These are phyloP conservation scores for Flexamia atlantica DNA, from an alignment of 2,888 invertebrate genomes.

Conservation along the genomic window DNA sequence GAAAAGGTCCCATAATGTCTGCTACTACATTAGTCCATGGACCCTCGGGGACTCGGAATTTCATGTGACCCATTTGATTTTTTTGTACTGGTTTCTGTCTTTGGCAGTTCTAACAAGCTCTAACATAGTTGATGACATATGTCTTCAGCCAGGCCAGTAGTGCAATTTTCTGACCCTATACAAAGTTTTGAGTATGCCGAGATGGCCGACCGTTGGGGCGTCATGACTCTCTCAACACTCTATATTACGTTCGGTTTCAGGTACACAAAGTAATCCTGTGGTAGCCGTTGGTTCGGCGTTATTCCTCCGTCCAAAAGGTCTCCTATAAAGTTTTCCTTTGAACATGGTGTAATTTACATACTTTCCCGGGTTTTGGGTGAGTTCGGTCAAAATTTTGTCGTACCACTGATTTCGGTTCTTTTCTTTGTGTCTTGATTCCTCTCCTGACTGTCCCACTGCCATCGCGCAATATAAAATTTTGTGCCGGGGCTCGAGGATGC, in stretches of 20 bases:
- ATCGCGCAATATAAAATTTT: background rate
- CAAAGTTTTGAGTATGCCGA: conserved; percentile 65
- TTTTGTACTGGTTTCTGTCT: conserved; percentile 19
- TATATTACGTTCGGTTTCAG: conserved; percentile 47
- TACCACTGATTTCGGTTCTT: background rate
- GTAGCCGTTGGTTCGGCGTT: background rate
- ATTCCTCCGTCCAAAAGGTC: background rate
- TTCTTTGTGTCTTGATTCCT: background rate
- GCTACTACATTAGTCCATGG: background rate
- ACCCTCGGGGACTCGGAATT: background rate
- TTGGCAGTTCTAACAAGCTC: background rate
- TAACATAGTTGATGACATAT: background rate
- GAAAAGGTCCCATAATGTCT: conserved; percentile 19
- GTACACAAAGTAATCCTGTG: background rate
- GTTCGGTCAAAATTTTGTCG: background rate
- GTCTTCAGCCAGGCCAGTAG: conserved; percentile 8
- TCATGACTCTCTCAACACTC: conserved; percentile 68
- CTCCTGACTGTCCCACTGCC: background rate
- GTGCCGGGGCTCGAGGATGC: background rate
- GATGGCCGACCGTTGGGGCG: conserved; percentile 69
- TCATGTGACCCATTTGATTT: background rate
- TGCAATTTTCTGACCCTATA: background rate
- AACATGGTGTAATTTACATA: background rate
- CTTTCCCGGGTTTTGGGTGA: background rate
- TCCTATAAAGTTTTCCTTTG: background rate